Base-by-base conservation (phyloP, 2,888 invertebrate genomes). In the Agonopterix arenella region DNA sequence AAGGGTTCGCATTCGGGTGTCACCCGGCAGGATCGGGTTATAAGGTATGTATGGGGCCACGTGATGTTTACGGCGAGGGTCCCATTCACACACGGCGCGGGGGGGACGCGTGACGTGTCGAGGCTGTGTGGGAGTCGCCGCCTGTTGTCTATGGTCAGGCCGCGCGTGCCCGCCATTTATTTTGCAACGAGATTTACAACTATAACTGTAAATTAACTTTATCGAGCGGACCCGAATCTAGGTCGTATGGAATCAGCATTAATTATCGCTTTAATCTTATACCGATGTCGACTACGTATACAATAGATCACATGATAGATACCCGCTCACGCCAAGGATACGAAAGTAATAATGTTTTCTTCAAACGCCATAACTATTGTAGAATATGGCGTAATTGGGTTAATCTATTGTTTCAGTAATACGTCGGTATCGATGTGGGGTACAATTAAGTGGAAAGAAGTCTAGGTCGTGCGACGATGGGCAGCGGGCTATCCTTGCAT, bases 231-330 rank as follows among this genome's bases (percentile, higher is more conserved):
- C 75, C 80, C 76, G 77, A 81, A 88, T 80, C 80, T 88, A 84
- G 88, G 88, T 88, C 88, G 88, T 86, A 88, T 88, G 89, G 85
- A 88, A 86, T 89, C 88, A 88, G 84, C 86, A 88, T 88, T 86
- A 88, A 88, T 88, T 88, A 86, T 86, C 83, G 82, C 78, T 84
- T 76, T 84, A 86, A 88, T 88, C 86, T 86, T 74, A 80, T 80
- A 82, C 79, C 84, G 82, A 83, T 82, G 83, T 81, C 77, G 84
- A 76, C 68, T 76, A 71, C 40, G 40, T 75, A 77, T 80, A 88
- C 88, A 86, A 88, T 86, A 88, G 88, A 88, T 86, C 86, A 88
- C 86, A 84, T 85, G 84, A 84, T 84, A 84, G 85, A 84, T 86
- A 84, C 70, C 75, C 69, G 72, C 71, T 72, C 78, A 78, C 76